phyloP scores from a whole-genome alignment of 2,888 invertebrate genomes.

The Andrena fulva region DNA sequence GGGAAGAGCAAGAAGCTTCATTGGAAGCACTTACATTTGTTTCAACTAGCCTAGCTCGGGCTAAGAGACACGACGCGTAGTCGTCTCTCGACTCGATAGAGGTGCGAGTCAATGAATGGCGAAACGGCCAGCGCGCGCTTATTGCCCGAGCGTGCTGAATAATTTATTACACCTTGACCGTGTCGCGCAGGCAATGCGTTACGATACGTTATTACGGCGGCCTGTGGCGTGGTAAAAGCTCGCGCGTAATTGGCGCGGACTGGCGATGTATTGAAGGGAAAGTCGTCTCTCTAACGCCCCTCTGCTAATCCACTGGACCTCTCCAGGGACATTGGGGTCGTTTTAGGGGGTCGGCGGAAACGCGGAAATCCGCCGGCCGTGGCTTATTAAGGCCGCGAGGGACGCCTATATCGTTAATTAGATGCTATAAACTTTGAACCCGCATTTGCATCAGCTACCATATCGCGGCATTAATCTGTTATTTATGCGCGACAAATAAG shows the following conservation, averaged over 20 bases:
- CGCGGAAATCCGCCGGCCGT: slow-evolving; percentile 35
- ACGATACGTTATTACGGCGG: slow-evolving; percentile 46
- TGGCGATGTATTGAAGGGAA: not conserved
- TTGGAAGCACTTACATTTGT: too few relatives aligned
- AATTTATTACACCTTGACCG: slow-evolving; percentile 55
- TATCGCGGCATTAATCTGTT: slow-evolving; percentile 74
- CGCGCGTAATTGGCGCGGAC: slow-evolving; percentile 35
- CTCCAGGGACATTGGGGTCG: too few relatives aligned
- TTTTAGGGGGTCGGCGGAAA: not conserved
- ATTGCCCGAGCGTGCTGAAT: slow-evolving; percentile 55
- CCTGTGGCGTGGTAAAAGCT: slow-evolving; percentile 21
- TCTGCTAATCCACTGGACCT: too few relatives aligned
- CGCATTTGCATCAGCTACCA: slow-evolving; percentile 72
- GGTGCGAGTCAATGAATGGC: slow-evolving; percentile 35
- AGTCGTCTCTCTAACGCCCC: not conserved
- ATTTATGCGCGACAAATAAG: slow-evolving; percentile 71
- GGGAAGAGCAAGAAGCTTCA: too few relatives aligned
- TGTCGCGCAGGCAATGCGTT: slow-evolving; percentile 45
- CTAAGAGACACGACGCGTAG: not conserved
- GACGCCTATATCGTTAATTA: slow-evolving; percentile 72
- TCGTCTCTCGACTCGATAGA: slow-evolving; percentile 10
- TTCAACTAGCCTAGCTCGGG: not conserved
- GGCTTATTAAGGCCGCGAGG: slow-evolving; percentile 59
- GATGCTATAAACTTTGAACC: slow-evolving; percentile 76
- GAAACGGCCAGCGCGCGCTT: slow-evolving; percentile 35